These are phyloP conservation scores for Habropoda laboriosa DNA, from an alignment of 1,140 invertebrate genomes.

Conservation along the genomic window DNA sequence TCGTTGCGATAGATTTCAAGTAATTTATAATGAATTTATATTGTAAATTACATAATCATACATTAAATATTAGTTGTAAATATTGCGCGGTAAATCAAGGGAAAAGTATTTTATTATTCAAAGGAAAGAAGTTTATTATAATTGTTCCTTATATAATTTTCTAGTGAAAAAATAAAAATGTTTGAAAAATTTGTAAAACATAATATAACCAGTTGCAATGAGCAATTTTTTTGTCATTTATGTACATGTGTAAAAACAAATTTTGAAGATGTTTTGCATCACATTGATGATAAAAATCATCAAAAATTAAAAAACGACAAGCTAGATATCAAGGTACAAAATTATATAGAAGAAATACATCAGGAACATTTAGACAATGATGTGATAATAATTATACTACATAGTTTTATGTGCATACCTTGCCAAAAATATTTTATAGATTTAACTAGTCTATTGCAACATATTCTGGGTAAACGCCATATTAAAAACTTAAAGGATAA, in stretches of 20 bases:
- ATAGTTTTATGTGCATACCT: background rate
- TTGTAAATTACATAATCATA: too few relatives aligned
- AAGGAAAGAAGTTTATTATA: background rate
- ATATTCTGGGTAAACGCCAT: background rate
- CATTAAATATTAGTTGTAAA: too few relatives aligned
- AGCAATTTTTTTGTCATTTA: conserved; percentile 17
- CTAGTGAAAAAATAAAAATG: background rate
- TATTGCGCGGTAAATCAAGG: too few relatives aligned
- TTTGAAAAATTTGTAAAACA: conserved; percentile 7
- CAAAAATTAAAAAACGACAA: background rate
- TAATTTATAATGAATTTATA: too few relatives aligned
- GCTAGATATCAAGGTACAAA: background rate
- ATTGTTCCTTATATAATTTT: background rate
- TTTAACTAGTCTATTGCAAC: background rate
- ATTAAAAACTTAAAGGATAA: background rate
- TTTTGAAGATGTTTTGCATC: background rate
- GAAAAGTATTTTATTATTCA: too few relatives aligned
- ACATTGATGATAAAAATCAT: background rate
- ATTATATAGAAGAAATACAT: background rate
- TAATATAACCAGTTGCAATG: conserved; percentile 5
- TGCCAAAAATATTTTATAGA: background rate
- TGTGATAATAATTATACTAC: background rate
- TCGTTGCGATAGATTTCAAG: too few relatives aligned
- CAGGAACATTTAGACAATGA: background rate
- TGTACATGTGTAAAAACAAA: background rate